phyloP scores from a whole-genome alignment of 2,113 vertebrate species.

The Neotragus moschatus region DNA sequence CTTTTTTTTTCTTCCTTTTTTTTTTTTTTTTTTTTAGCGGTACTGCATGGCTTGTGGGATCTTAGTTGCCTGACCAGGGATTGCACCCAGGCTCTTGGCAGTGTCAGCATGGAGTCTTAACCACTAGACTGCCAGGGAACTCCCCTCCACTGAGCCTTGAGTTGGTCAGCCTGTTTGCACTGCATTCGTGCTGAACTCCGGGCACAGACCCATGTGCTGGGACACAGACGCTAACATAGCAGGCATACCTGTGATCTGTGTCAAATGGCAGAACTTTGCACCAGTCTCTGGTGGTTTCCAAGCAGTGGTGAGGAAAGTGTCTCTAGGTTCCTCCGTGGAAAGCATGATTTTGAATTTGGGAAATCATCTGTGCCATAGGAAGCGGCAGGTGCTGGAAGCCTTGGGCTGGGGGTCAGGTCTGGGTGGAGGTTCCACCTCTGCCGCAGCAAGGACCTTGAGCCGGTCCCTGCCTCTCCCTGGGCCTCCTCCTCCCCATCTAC shows the following conservation, averaged over 20 bases:
- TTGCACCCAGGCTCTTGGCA: neutral
- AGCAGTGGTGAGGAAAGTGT: neutral
- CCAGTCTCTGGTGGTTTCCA: neutral
- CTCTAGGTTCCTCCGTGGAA: neutral
- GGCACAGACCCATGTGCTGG: neutral
- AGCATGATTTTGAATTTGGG: neutral
- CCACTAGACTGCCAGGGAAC: neutral
- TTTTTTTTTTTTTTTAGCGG: rapidly evolving
- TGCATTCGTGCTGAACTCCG: neutral
- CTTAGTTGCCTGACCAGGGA: neutral
- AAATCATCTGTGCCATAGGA: neutral
- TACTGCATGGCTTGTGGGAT: neutral
- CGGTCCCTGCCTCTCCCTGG: neutral
- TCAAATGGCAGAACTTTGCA: neutral
- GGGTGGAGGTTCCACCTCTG: neutral
- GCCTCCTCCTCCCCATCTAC: neutral
- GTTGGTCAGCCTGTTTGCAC: neutral
- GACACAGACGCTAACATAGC: neutral
- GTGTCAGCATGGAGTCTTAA: neutral
- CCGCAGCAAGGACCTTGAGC: neutral
- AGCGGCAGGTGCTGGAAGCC: neutral
- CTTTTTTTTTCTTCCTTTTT: rapidly evolving
- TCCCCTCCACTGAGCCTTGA: neutral
- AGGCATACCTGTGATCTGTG: rapidly evolving
- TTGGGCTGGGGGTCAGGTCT: neutral